Evolutionary conservation across 2,113 vertebrate genomes (phyloP), one percentile per base, ranked within the genome.

Genomic region (Takifugu flavidus): DNA sequence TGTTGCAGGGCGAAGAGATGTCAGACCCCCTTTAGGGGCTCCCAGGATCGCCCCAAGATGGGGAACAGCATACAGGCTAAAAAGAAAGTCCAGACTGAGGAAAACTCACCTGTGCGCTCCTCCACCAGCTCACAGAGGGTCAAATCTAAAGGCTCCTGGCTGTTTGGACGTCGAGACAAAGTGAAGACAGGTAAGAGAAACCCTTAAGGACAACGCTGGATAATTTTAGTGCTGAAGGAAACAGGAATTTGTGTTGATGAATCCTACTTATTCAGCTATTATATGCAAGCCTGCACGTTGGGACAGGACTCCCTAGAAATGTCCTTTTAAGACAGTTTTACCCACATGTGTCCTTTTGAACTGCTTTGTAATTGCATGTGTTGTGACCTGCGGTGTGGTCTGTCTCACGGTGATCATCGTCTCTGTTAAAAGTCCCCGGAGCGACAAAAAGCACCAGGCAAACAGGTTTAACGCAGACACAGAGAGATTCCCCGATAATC

Each of bases 61-160:
- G 95, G 95, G 72, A 96, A 95, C 92, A 90, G 82, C 57, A 80
- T 93, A 84, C 93, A 92, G 86, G 95, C 93, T 91, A 93, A 90
- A 89, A 91, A 89, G 89, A 91, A 91, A 51, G 68, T 72, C 67
- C 80, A 82, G 45, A 43, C 49, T 6, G 69, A 75, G 39, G 56
- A 25, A 27, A 77, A 45, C 49, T 46, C 66, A 47, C 65, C 66
- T 10, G 62, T 85, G 47, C 49, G 53, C 12, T 7, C 45, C 0
- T 50, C 49, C 15, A 56, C 14, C 1, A 77, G 55, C 42, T 20
- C 72, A 5, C 56, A 15, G 27, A 25, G 51, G 53, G 77, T 25
- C 64, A 93, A 85, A 82, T 42, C 82, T 52, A 89, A 86, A 75
- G 78, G 90, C 58, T 79, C 90, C 65, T 94, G 94, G 93, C 90